Evolutionary conservation across 2,113 vertebrate genomes (phyloP), one percentile per base, ranked within the genome.

Genomic region (Rousettus leschenaultii): DNA sequence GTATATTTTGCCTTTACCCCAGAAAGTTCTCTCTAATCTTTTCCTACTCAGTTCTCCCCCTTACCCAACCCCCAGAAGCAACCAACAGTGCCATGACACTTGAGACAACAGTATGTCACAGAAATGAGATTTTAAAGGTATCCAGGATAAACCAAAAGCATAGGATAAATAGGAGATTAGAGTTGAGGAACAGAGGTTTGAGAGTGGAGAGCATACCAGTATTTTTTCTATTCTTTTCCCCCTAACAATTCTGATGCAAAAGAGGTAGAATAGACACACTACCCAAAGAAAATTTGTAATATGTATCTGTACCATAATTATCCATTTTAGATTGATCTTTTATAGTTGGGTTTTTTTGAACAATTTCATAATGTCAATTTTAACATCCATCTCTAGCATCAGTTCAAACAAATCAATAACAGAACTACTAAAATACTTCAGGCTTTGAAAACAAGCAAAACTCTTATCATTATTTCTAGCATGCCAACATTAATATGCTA

Each of bases 371-470:
- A 48, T 78, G 13, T 68, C 93, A 95, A 21, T 33, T 88, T 87
- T 59, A 57, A 53, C 43, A 73, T 92, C 33, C 38, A 45, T 94
- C 48, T 80, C 35, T 82, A 53, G 40, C 55, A 22, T 79, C 75
- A 84, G 35, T 93, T 89, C n/a, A 79, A 83, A 68, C 35, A 94
- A 86, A 51, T 80, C 21, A 84, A 74, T 63, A 94, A 74, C 57
- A 96, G 33, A 90, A 80, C 35, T 83, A 59, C 35, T 14, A 65
- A 95, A 83, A 79, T 75, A 86, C 57, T 82, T 86, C 38, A 89
- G 85, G 33, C 40, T 90, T 92, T 96, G 74, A 90, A 92, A 92
- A 19, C 70, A 94, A 90, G 70, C 77, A 85, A 8, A 84, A 79
- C 7, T 85, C 43, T 92, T 94, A 51, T 12, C 35, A 78, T 30